phyloP scores from a whole-genome alignment of 2,888 invertebrate species.

The Rhaphigaster nebulosa region DNA sequence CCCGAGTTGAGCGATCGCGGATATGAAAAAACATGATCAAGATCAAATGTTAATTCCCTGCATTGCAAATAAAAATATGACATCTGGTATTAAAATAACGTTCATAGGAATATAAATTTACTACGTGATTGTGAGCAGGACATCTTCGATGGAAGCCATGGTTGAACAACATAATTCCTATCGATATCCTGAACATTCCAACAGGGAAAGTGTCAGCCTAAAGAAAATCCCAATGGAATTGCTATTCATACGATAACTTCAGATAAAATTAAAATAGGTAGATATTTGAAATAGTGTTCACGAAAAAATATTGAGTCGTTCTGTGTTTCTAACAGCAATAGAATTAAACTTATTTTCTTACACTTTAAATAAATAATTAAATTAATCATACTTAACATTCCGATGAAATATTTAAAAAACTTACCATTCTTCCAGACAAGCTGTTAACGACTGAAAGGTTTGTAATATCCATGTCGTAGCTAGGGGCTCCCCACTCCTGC shows the following conservation, averaged over 20 bases:
- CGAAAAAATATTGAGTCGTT: neutral
- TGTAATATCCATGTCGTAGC: neutral
- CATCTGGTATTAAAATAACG: neutral
- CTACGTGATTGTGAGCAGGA: neutral
- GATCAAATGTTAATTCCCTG: neutral
- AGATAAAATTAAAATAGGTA: neutral
- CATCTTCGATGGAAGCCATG: neutral
- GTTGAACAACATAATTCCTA: neutral
- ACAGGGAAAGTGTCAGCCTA: neutral
- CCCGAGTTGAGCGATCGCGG: no score
- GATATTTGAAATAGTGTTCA: neutral
- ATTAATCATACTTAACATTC: neutral
- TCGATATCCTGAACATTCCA: neutral
- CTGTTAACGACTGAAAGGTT: neutral
- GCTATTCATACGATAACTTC: neutral
- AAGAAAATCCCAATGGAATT: neutral
- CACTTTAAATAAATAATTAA: neutral
- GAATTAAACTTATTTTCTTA: neutral
- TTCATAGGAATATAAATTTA: neutral
- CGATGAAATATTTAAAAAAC: neutral
- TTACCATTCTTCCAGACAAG: neutral
- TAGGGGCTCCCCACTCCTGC: neutral
- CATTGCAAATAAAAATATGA: neutral
- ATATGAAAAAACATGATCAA: no score
- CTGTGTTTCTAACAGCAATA: neutral